Percentiles rank a stretch among this genome's conserved stretches.
Conservation (phyloP, 2,797 vertebrate genomes). For the Pelodytes ibericus region DNA sequence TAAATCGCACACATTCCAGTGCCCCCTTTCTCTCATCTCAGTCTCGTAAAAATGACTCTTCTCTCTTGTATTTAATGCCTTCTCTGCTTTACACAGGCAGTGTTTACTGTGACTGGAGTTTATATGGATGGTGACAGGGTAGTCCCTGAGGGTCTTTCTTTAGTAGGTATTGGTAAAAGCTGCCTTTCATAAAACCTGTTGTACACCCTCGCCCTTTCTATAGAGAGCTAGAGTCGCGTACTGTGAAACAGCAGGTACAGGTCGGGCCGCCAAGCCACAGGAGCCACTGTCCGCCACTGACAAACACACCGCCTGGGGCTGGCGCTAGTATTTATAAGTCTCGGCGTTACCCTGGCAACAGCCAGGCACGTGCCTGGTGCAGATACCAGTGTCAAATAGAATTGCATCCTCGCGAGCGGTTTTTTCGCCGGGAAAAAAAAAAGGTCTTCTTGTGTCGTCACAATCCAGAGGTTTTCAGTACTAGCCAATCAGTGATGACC, state of each 20-base stretch:
- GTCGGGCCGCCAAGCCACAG: background rate
- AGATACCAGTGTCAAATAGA: background rate
- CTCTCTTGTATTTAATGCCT: no score
- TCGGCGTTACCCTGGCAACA: constrained; percentile 47
- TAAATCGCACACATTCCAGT: no score
- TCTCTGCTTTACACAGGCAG: no score
- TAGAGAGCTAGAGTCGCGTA: no score
- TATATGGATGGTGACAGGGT: no score
- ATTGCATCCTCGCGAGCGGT: constrained; percentile 63
- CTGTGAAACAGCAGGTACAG: constrained; percentile 4
- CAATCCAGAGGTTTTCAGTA: constrained; percentile 29
- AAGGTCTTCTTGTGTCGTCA: constrained; percentile 55
- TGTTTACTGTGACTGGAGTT: no score
- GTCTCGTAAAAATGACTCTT: no score
- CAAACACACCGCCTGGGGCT: background rate
- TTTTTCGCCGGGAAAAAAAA: constrained; percentile 75
- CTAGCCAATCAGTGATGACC: constrained; percentile 57
- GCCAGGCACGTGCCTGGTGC: constrained; percentile 47
- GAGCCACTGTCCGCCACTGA: background rate
- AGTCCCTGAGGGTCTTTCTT: no score
- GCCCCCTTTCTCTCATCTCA: no score
- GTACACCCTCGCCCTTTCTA: no score
- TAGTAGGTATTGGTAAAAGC: no score
- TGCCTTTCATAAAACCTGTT: no score
- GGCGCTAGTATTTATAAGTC: background rate